phyloP scores from a whole-genome alignment of 2,113 vertebrate species.

The Passer montanus region DNA sequence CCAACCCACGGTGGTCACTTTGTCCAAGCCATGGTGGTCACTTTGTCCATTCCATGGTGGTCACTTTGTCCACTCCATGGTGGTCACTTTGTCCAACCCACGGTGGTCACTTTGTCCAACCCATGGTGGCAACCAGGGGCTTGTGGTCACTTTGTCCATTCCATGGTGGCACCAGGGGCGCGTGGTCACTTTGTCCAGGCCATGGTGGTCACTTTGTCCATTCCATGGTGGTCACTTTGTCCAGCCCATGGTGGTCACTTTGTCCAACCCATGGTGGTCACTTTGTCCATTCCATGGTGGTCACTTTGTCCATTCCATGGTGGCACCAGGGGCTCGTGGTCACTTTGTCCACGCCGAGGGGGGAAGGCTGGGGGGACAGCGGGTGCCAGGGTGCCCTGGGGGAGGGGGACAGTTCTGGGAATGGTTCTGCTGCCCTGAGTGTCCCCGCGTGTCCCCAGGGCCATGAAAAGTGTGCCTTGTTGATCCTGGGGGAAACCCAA shows the following conservation, averaged over 20 bases:
- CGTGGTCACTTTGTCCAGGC: background rate
- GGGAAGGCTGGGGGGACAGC: background rate
- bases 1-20: too few relatives aligned
- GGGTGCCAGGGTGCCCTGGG: background rate
- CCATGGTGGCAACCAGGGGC: too few relatives aligned
- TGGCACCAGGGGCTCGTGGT: background rate
- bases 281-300: background rate
- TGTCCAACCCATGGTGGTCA: background rate
- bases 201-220: too few relatives aligned
- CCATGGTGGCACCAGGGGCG: too few relatives aligned
- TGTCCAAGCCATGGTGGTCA: too few relatives aligned
- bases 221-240: accelerated
- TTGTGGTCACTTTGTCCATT: accelerated
- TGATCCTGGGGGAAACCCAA: constrained; percentile 93
- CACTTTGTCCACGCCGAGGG: accelerated
- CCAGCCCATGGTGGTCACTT: background rate
- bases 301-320: too few relatives aligned
- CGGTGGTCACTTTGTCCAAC: too few relatives aligned
- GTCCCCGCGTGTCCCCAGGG: constrained; percentile 74
- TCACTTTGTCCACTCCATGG: too few relatives aligned
- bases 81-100: background rate
- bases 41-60: too few relatives aligned
- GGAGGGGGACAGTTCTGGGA: background rate
- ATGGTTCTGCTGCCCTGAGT: accelerated
- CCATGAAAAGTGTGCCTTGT: constrained; percentile 97